Conservation (phyloP, 2,113 vertebrate species). For the Eurypyga helias region DNA sequence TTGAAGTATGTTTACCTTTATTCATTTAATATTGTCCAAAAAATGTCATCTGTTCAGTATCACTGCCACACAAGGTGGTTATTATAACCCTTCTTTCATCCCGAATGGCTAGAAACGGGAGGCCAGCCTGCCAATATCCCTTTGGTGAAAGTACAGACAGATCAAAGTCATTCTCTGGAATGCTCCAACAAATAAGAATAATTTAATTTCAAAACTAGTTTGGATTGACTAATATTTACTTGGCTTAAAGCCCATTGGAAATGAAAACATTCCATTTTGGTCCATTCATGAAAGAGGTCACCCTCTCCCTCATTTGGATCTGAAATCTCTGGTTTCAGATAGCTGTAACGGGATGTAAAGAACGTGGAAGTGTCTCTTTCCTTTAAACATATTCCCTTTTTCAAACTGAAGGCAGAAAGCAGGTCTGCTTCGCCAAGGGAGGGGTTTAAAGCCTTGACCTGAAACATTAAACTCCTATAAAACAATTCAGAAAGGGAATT, state of each 20-base stretch:
- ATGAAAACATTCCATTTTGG: conserved; percentile 66
- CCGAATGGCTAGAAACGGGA: conserved; percentile 50
- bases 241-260: conserved; percentile 65
- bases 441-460: not conserved
- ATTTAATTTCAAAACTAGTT: conserved; percentile 71
- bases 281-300: conserved; percentile 50
- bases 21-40: conserved; percentile 67
- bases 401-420: not conserved
- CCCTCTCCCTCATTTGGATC: not conserved
- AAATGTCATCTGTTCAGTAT: conserved; percentile 74
- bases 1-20: conserved; percentile 72
- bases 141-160: conserved; percentile 57
- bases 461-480: not conserved
- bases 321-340: not conserved
- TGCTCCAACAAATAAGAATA: conserved; percentile 69
- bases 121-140: conserved; percentile 60
- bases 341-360: not conserved
- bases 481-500: not conserved
- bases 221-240: conserved; percentile 64
- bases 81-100: conserved; percentile 71
- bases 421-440: not conserved
- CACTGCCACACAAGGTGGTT: conserved; percentile 71
- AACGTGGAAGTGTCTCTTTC: not conserved
- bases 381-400: not conserved
- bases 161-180: conserved; percentile 68